Conservation (phyloP, 1,140 invertebrate species). For the Chelonus insularis region DNA sequence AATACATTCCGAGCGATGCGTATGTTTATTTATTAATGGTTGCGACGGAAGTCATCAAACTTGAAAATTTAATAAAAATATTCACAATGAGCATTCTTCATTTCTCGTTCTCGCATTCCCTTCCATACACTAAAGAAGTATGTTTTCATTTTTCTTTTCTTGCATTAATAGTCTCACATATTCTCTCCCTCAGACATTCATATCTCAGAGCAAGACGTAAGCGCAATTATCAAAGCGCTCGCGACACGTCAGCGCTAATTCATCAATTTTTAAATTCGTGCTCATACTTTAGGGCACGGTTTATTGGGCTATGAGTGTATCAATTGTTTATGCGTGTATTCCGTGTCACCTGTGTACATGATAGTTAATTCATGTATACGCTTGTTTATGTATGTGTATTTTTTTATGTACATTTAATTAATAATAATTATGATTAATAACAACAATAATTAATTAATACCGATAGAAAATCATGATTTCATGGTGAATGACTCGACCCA, state of each 20-base stretch:
- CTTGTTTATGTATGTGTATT: conserved; percentile 39
- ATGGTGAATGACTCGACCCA: conserved; percentile 51
- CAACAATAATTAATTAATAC: conserved; percentile 59
- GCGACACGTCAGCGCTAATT: neutral
- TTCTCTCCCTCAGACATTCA: conserved; percentile 12
- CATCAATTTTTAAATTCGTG: conserved; percentile 16
- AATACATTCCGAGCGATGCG: conserved; percentile 42
- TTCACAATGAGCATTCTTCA: conserved; percentile 60
- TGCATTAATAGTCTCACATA: neutral
- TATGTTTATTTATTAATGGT: conserved; percentile 62
- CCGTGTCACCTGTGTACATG: conserved; percentile 36
- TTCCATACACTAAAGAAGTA: conserved; percentile 31
- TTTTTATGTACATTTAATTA: conserved; percentile 60
- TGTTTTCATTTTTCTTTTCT: neutral
- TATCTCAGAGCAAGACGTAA: conserved; percentile 1
- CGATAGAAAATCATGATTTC: conserved; percentile 57
- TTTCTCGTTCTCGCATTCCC: conserved; percentile 41
- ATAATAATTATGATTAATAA: conserved; percentile 60
- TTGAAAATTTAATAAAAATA: conserved; percentile 64
- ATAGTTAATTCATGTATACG: conserved; percentile 20
- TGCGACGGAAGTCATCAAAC: conserved; percentile 61
- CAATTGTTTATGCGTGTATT: conserved; percentile 3
- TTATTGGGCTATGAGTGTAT: conserved; percentile 5
- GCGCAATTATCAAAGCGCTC: conserved; percentile 6
- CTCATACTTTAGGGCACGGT: neutral